Evolutionary conservation across 2,888 invertebrate genomes (phyloP).

Genomic region (Sinodicranocentrus sp.): DNA sequence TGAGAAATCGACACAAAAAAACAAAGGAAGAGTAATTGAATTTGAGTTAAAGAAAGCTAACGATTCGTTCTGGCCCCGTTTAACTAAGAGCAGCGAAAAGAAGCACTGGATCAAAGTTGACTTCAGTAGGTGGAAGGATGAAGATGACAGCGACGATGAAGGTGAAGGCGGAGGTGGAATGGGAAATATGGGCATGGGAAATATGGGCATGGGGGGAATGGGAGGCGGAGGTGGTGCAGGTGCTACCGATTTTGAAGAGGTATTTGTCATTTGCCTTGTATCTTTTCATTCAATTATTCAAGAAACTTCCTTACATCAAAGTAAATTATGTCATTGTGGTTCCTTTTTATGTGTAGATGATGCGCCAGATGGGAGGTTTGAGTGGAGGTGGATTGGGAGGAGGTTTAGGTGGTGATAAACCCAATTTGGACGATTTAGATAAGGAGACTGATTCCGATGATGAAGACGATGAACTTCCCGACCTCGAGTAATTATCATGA

Average conservation of each 20-base stretch:
- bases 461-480: conserved; percentile 84
- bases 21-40: conserved; percentile 80
- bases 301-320: no score
- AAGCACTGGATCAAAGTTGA: conserved; percentile 86
- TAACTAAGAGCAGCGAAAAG: conserved; percentile 59
- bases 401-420: conserved; percentile 81
- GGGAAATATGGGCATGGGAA: conserved; percentile 34
- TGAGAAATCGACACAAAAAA: conserved; percentile 82
- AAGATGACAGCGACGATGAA: conserved; percentile 94
- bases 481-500: conserved; percentile 82
- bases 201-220: conserved; percentile 29
- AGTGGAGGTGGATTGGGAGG: conserved; percentile 77
- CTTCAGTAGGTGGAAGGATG: conserved; percentile 98
- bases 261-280: conserved; percentile 1
- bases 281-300: no score
- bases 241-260: conserved; percentile 78
- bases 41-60: conserved; percentile 82
- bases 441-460: conserved; percentile 87
- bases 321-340: no score
- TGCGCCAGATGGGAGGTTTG: conserved; percentile 86
- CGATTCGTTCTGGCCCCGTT: conserved; percentile 89
- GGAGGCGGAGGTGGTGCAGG: conserved; percentile 66
- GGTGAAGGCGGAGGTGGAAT: conserved; percentile 79
- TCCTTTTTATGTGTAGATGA: conserved; percentile 82
- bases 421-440: conserved; percentile 87